Base-by-base conservation (phyloP, 2,113 vertebrate genomes). In the Cynocephalus volans region DNA sequence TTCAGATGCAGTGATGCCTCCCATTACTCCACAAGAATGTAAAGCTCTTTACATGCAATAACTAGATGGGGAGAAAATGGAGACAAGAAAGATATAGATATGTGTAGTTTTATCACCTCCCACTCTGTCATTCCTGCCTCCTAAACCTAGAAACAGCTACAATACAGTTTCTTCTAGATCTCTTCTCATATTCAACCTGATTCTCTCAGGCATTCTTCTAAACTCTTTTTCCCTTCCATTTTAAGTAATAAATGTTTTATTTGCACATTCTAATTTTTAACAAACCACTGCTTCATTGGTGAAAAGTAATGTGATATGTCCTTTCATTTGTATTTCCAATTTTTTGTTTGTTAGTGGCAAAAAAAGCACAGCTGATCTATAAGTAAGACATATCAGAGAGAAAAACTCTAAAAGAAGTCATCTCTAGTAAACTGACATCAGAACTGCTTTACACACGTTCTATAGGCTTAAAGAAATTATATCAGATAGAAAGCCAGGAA, bases 221-320 rank as follows among this genome's bases (percentile, higher is more conserved):
- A 62, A 45, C 41, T 15, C 14, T 3, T 45, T 84, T 83, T 41
- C 0, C 70, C 15, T 93, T 84, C 45, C 13, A 0, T 48, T 73
- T 60, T 65, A 88, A 72, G 18, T 77, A 72, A 36, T 8, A 77
- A 50, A 75, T 83, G 14, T 70, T 96, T 84, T 79, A 70, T 89
- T 84, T 79, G n/a, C 54, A 72, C 83, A 89, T 70, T 73, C 17
- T 12, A 87, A 15, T 56, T 88, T 84, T 77, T 79, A 84, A 45
- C 28, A 93, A n/a, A 89, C 36, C 15, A 70, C 12, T 23, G 19
- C 9, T 70, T 8, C 41, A 76, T 45, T 73, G 15, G 41, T 90
- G 13, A 65, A 73, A 67, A 81, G 7, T 7, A 90, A 90, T 67
- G 24, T 56, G n/a, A 41, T 23, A 81, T 23, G 7, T 21, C 21